Base-by-base conservation (phyloP, 2,113 vertebrate species). In the Osmerus eperlanus region DNA sequence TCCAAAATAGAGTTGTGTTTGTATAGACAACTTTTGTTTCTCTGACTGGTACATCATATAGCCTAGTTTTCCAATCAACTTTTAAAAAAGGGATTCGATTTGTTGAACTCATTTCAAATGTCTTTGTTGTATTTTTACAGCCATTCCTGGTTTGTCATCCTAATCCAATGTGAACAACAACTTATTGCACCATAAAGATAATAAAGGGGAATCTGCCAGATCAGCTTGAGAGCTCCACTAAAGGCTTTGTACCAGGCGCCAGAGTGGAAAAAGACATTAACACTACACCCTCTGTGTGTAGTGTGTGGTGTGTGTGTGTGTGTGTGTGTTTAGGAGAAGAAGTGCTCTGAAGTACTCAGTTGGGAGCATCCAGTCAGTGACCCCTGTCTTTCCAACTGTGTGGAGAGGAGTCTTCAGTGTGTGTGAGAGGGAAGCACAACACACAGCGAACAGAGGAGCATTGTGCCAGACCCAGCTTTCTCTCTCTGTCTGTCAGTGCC, bases 311-410 rank as follows among this genome's bases (percentile, higher is more conserved):
- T 53, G 19, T 68, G 23, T n/a, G n/a, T n/a, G 47, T 53, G 66
- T 52, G 23, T 14, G 73, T 72, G 68, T 65, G 67, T 80, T 76
- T 84, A 77, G 80, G 83, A 82, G 81, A 78, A 81, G 74, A 76
- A 77, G 77, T 84, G 80, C 72, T 88, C 75, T 82, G 76, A 85
- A 88, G 83, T 83, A 67, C 86, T 86, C 84, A 82, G 88, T 74
- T 85, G 87, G 85, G 88, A 87, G 85, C 87, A 81, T 86, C 86
- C 82, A 88, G 84, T 87, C 87, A 86, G 77, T 87, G 89, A 92
- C 89, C 90, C 89, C 83, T 85, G 86, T 79, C 88, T 83, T 72
- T 84, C 90, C 86, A 84, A 89, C 86, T 87, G 89, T 81, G 88
- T 84, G 74, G 80, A 78, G 78, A 83, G 75, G 84, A 83, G 73